phyloP scores from a whole-genome alignment of 2,797 vertebrate genomes.

The Urophycis tenuis region DNA sequence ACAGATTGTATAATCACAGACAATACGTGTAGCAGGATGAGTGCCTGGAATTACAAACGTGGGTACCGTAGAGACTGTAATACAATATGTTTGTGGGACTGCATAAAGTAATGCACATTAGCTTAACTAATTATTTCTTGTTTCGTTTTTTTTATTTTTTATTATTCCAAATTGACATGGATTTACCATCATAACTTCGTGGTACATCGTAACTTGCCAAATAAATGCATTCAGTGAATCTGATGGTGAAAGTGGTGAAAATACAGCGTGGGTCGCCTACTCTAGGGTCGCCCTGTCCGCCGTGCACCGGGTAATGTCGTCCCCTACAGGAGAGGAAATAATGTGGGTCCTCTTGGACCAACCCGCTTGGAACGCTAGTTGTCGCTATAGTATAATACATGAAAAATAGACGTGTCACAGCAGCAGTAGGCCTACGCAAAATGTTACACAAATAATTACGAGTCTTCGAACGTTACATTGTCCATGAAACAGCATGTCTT shows the following conservation, averaged over 20 bases:
- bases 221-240: background rate
- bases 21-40: background rate
- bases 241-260: background rate
- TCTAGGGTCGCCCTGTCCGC: background rate
- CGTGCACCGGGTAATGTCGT: conserved; percentile 37
- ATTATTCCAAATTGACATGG: background rate
- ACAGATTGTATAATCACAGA: too few species aligned
- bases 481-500: background rate
- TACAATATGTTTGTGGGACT: background rate
- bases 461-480: background rate
- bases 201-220: background rate
- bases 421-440: background rate
- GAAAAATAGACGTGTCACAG: background rate
- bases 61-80: background rate
- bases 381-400: conserved; percentile 30
- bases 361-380: conserved; percentile 25
- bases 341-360: background rate
- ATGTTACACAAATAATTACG: background rate
- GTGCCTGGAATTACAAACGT: background rate
- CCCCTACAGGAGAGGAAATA: conserved; percentile 53
- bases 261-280: too few species aligned
- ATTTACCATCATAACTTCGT: background rate
- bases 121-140: background rate
- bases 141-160: background rate
- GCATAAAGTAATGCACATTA: background rate